Base-by-base conservation (phyloP, 2,888 invertebrate genomes). In the Lycaena phlaeas region DNA sequence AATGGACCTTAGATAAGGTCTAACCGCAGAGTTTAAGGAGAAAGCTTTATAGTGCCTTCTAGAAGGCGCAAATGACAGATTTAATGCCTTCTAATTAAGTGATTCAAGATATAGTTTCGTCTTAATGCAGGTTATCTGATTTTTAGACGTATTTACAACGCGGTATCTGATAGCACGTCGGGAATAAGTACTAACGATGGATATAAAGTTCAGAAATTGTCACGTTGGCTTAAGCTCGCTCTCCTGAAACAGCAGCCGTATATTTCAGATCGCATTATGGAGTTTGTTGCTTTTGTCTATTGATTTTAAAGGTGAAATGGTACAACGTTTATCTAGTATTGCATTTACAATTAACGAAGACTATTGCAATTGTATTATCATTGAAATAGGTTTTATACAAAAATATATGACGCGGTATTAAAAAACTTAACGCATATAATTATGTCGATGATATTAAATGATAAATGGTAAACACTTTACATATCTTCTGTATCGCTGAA, bases 11-110 rank as follows among this genome's bases (percentile, higher is more conserved):
- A 68, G 79, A 79, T 78, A 79, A 69, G 62, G 64, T 57, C 61
- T 70, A 68, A 74, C 64, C 60, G 68, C 62, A 56, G 59, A 64
- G 62, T 65, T 68, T 67, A 67, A 61, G 59, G 62, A 56, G 64
- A 71, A 71, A 65, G 68, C 63, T 63, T 54, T 64, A 63, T 68
- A 68, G 65, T 62, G 48, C 57, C 58, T 40, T 52, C 51, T 52
- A 65, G 68, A 66, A 64, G 64, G 67, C 60, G 63, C 59, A 73
- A 76, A 73, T 70, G 75, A 77, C 70, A 72, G 76, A 78, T 76
- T 76, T 76, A 78, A 70, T 70, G 69, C 66, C 61, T 60, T 65
- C 70, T 77, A 78, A 79, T 79, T 79, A 76, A 79, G 75, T 62
- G 68, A 77, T 77, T 58, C 50, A 43, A 63, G 69, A 73, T 72